Conservation (phyloP, 1,140 invertebrate species). For the Heliothis virescens region DNA sequence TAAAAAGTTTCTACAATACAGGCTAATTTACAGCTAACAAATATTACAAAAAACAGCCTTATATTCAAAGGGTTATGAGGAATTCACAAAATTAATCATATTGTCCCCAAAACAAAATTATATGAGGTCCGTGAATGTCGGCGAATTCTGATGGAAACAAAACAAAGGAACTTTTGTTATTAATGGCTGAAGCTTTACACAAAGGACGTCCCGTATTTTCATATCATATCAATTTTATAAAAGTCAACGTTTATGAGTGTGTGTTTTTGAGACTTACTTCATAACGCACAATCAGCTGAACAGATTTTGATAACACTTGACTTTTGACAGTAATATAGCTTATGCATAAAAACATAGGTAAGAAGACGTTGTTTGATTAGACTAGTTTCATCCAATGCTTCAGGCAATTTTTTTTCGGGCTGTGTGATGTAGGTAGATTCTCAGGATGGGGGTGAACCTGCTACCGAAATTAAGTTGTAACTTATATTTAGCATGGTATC, state of each 20-base stretch:
- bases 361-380: too few species aligned
- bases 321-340: too few species aligned
- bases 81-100: constrained; percentile 38
- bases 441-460: too few species aligned
- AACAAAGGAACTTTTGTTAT: constrained; percentile 36
- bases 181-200: constrained; percentile 31
- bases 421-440: too few species aligned
- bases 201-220: constrained; percentile 17
- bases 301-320: too few species aligned
- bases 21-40: constrained; percentile 15
- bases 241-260: neutral
- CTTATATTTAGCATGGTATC: too few species aligned
- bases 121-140: constrained; percentile 1
- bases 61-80: neutral
- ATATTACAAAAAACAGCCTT: constrained; percentile 9
- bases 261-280: too few species aligned
- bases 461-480: too few species aligned
- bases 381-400: too few species aligned
- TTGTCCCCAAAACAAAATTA: constrained; percentile 25
- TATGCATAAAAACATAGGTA: too few species aligned
- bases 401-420: too few species aligned
- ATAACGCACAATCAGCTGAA: too few species aligned
- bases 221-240: neutral
- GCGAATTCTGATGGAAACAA: constrained; percentile 25
- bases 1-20: neutral